phyloP scores from a whole-genome alignment of 2,113 vertebrate genomes.

The Smithornis capensis region DNA sequence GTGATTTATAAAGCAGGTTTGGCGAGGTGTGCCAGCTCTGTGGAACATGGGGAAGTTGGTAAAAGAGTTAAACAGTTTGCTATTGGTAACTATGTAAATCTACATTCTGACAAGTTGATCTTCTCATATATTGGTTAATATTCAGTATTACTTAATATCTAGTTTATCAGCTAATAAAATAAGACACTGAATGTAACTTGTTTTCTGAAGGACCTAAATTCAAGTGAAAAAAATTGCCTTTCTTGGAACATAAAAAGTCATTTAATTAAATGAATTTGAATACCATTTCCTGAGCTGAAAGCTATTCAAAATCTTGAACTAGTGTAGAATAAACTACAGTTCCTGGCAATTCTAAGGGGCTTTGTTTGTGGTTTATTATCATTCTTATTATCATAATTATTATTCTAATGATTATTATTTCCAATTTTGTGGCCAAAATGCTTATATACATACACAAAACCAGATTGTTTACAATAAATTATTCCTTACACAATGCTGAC shows the following conservation, averaged over 20 bases:
- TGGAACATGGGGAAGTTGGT: background rate
- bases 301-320: background rate
- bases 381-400: background rate
- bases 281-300: background rate
- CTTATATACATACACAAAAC: background rate
- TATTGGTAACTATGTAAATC: background rate
- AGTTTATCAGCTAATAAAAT: background rate
- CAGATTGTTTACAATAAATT: background rate
- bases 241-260: background rate
- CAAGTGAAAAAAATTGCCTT: background rate
- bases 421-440: background rate
- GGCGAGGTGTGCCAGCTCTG: background rate
- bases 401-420: background rate
- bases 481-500: background rate
- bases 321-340: background rate
- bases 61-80: background rate
- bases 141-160: background rate
- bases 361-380: background rate
- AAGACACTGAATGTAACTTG: background rate
- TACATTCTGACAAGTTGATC: background rate
- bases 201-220: background rate
- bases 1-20: background rate
- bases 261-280: background rate
- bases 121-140: background rate
- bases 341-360: fast-evolving